Conservation (phyloP, 2,888 invertebrate species). For the Cerastis rubricosa region DNA sequence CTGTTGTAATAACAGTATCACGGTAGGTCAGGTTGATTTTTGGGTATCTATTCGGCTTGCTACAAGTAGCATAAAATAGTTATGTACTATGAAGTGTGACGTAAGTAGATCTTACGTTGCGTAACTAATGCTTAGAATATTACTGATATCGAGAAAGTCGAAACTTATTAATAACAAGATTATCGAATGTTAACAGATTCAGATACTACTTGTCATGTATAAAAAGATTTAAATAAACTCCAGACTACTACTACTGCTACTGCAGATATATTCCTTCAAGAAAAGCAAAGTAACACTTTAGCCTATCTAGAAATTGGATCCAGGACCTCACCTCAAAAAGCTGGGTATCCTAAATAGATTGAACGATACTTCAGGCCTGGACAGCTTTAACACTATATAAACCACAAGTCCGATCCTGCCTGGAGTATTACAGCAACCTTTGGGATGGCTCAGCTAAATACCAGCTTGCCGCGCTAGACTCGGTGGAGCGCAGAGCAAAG, state of each 20-base stretch:
- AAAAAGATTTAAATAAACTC: not conserved
- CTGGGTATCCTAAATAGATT: too few species aligned
- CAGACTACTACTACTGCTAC: not conserved
- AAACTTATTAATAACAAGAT: conserved; percentile 37
- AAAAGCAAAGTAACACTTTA: not conserved
- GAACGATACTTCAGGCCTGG: too few species aligned
- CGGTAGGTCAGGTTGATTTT: not conserved
- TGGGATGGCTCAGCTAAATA: too few species aligned
- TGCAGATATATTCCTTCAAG: not conserved
- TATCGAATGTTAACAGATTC: conserved; percentile 18
- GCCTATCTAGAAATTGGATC: too few species aligned
- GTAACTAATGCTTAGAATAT: conserved; percentile 39
- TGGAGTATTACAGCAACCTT: too few species aligned
- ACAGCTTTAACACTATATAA: too few species aligned
- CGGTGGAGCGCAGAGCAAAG: too few species aligned
- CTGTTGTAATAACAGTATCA: not conserved
- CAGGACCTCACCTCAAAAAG: not conserved
- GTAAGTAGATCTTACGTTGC: conserved; percentile 33
- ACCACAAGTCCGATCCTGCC: too few species aligned
- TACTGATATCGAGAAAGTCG: conserved; percentile 58
- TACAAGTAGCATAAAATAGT: conserved; percentile 10
- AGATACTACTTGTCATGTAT: not conserved
- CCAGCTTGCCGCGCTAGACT: too few species aligned
- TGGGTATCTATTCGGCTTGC: not conserved
- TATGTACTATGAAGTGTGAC: conserved; percentile 33